These are phyloP conservation scores for Tyria jacobaeae DNA, from an alignment of 2,888 invertebrate genomes.

Conservation along the genomic window DNA sequence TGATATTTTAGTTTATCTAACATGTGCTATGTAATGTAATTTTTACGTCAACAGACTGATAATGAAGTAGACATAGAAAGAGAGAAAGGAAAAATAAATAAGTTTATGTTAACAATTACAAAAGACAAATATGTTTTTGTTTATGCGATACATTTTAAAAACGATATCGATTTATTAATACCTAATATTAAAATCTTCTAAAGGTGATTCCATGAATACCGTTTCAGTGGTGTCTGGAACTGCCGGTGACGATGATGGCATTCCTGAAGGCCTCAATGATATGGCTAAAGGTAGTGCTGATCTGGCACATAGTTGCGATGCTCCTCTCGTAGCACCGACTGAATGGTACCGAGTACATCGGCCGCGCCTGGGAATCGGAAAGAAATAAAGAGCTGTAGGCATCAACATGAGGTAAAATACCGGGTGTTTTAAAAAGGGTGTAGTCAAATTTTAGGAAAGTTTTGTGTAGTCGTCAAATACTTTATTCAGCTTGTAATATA, in stretches of 20 bases:
- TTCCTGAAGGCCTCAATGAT: constrained; percentile 89
- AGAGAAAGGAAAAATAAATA: not conserved
- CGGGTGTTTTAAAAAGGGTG: too few relatives aligned
- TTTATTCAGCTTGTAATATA: too few relatives aligned
- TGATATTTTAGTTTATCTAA: too few relatives aligned
- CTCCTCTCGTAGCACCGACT: constrained; percentile 90
- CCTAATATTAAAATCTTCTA: constrained; percentile 67
- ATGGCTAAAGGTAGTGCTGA: constrained; percentile 92
- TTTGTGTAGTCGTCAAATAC: too few relatives aligned
- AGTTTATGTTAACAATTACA: not conserved
- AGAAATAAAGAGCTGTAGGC: constrained; percentile 5
- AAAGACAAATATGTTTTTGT: not conserved
- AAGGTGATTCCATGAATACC: constrained; percentile 68
- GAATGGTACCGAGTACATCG: constrained; percentile 90
- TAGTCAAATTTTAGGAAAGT: too few relatives aligned
- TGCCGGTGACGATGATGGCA: constrained; percentile 62
- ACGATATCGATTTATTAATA: constrained; percentile 51
- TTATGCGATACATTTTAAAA: not conserved
- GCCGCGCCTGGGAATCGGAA: constrained; percentile 89
- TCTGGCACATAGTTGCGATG: constrained; percentile 90
- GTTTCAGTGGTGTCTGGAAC: constrained; percentile 73
- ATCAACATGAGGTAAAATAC: not conserved
- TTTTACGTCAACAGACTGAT: too few relatives aligned
- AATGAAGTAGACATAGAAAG: not conserved
- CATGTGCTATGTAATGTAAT: too few relatives aligned